A percentile compares a stretch with the other conserved stretches of the same genome.
Conservation (phyloP, 2,113 vertebrate genomes). For the Indicator maculatus region DNA sequence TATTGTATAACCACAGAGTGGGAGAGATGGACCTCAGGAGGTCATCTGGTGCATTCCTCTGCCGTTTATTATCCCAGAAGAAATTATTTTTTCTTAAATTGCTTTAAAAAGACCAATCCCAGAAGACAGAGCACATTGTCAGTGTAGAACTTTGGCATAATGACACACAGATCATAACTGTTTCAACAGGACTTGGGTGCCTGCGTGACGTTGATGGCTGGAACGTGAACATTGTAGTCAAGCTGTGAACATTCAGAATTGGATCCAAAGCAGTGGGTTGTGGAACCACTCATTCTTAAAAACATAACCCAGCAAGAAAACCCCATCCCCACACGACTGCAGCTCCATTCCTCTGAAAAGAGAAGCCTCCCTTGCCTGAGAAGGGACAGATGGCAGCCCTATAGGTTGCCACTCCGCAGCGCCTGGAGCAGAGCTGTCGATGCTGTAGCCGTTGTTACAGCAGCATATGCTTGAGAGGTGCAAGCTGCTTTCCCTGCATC, state of each 20-base stretch:
- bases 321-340: background rate
- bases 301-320: constrained; percentile 48
- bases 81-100: background rate
- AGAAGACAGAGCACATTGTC: background rate
- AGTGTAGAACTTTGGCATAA: background rate
- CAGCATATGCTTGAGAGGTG: constrained; percentile 53
- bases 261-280: constrained; percentile 14
- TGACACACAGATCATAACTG: background rate
- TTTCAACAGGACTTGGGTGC: background rate
- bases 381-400: constrained; percentile 62
- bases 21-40: background rate
- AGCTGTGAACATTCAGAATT: constrained; percentile 21
- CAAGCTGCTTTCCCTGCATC: constrained; percentile 32
- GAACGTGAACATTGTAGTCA: background rate
- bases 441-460: constrained; percentile 20
- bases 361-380: constrained; percentile 13
- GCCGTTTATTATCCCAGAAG: background rate
- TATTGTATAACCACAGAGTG: background rate
- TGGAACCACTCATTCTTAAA: background rate
- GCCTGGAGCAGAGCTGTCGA: constrained; percentile 45
- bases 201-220: background rate
- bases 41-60: background rate
- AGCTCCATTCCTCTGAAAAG: constrained; percentile 21
- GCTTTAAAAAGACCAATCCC: background rate
- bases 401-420: constrained; percentile 38